Conservation (phyloP, 2,888 invertebrate genomes). For the Ophion slaviceki region DNA sequence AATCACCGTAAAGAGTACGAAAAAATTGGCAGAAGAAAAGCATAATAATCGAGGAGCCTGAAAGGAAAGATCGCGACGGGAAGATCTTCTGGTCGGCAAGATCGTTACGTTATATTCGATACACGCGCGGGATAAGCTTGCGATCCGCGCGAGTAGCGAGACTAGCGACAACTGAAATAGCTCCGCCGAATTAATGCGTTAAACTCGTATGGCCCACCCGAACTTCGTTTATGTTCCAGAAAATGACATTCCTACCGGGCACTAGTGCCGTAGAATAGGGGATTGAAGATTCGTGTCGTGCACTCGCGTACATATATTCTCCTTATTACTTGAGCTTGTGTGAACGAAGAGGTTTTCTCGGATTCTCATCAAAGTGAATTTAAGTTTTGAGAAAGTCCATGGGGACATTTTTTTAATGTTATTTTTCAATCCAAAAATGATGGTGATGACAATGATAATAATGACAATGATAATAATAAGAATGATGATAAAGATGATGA, state of each 20-base stretch:
- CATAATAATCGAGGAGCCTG: neutral
- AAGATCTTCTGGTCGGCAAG: conserved; percentile 32
- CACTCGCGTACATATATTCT: too few species aligned
- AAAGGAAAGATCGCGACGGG: conserved; percentile 5
- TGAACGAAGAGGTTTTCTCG: too few species aligned
- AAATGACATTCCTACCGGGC: conserved; percentile 40
- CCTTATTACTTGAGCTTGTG: too few species aligned
- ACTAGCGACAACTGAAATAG: conserved; percentile 82
- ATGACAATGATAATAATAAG: too few species aligned
- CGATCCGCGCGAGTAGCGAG: conserved; percentile 75
- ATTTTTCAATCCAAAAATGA: too few species aligned
- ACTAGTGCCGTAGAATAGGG: neutral
- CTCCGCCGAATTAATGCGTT: conserved; percentile 72
- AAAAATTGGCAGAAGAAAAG: neutral
- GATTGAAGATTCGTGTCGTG: neutral
- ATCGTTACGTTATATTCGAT: conserved; percentile 7
- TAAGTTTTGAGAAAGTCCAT: too few species aligned
- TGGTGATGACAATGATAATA: too few species aligned
- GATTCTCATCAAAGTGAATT: too few species aligned
- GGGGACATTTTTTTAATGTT: too few species aligned
- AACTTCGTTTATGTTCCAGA: conserved; percentile 30
- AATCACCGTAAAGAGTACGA: too few species aligned
- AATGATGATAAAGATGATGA: too few species aligned
- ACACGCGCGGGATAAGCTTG: neutral
- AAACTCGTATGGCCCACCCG: conserved; percentile 59